Evolutionary conservation across 2,888 invertebrate genomes (phyloP).

Genomic region (Eupithecia subfuscata): DNA sequence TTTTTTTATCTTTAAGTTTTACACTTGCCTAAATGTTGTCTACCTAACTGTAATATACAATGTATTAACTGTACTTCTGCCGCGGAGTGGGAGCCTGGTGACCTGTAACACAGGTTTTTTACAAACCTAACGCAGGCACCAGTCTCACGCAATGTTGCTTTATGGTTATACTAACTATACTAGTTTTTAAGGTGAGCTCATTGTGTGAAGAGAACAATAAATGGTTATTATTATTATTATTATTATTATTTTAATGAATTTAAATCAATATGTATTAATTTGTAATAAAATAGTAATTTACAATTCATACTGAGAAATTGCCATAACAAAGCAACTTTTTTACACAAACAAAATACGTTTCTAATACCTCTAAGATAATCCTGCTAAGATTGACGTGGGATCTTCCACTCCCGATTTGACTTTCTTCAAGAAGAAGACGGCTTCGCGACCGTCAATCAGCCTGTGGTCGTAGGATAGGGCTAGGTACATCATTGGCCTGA

Average conservation of each 20-base stretch:
- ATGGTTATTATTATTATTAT: too few species aligned
- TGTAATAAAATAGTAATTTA: neutral
- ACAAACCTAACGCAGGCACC: too few species aligned
- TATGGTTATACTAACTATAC: too few species aligned
- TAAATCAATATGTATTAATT: neutral
- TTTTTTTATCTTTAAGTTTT: too few species aligned
- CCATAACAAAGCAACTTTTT: neutral
- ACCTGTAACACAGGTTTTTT: too few species aligned
- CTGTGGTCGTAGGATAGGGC: slow-evolving; percentile 99
- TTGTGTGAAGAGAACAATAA: too few species aligned
- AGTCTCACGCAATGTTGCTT: too few species aligned
- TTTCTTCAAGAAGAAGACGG: slow-evolving; percentile 97
- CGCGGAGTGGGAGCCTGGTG: too few species aligned
- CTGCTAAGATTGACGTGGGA: slow-evolving; percentile 96
- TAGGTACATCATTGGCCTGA: slow-evolving; percentile 99
- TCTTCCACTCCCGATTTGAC: slow-evolving; percentile 98
- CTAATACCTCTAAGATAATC: slow-evolving; percentile 85
- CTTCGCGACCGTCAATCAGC: slow-evolving; percentile 99
- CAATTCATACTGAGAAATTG: neutral
- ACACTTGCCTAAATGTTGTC: too few species aligned
- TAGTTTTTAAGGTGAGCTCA: too few species aligned
- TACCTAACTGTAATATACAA: too few species aligned
- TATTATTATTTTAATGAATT: neutral
- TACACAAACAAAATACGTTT: neutral
- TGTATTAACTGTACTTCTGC: too few species aligned